These are phyloP conservation scores for Ceratosolen solmsi DNA, from an alignment of 1,140 invertebrate genomes.

Conservation along the genomic window DNA sequence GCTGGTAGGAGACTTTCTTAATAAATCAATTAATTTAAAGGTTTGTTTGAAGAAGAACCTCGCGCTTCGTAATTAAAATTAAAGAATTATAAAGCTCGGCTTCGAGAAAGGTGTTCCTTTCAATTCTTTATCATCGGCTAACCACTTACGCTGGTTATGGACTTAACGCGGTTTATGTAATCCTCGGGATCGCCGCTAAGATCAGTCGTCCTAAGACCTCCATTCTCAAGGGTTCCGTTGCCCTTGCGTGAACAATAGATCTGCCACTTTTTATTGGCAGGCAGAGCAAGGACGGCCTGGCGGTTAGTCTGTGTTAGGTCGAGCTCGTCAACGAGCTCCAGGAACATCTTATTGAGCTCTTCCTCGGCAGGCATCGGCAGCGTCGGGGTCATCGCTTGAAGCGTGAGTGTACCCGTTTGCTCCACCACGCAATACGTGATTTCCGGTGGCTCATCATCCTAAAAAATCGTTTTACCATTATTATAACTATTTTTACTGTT, in stretches of 20 bases:
- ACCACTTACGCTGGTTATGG: conserved; percentile 83
- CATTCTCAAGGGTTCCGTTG: conserved; percentile 74
- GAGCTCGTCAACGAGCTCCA: conserved; percentile 94
- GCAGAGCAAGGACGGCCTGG: conserved; percentile 92
- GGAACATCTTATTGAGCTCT: conserved; percentile 93
- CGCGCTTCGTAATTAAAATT: no score
- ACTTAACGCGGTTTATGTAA: conserved; percentile 88
- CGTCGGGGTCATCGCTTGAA: conserved; percentile 89
- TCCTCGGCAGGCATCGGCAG: conserved; percentile 93
- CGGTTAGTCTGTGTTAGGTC: conserved; percentile 94
- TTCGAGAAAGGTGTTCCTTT: neutral
- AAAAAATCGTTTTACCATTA: no score
- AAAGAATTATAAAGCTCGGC: neutral
- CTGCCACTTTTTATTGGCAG: conserved; percentile 97
- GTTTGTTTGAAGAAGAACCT: no score
- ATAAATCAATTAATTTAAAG: no score
- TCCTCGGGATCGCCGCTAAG: conserved; percentile 86
- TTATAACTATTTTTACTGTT: no score
- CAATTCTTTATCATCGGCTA: no score
- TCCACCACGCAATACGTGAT: conserved; percentile 93
- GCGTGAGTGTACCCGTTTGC: conserved; percentile 86
- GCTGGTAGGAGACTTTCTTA: no score
- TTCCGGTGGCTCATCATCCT: conserved; percentile 93
- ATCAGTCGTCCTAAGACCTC: conserved; percentile 77
- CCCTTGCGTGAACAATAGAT: conserved; percentile 95